Percentiles rank a stretch among this genome's conserved stretches.
Evolutionary conservation across 2,797 vertebrate species (phyloP).

Genomic region (Pelodytes ibericus): DNA sequence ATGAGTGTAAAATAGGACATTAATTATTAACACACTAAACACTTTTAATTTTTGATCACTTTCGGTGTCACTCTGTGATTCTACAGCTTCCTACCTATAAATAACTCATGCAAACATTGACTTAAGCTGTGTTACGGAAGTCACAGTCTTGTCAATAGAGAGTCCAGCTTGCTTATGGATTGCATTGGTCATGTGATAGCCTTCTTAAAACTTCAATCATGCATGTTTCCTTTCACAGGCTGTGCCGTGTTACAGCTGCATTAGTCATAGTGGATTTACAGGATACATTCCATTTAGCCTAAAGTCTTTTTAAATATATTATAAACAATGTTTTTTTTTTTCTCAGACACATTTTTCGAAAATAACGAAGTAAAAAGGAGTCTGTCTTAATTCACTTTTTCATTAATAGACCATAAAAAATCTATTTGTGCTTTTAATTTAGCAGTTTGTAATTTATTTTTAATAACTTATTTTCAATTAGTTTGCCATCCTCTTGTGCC

Average conservation of each 20-base stretch:
- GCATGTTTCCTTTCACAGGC: neutral
- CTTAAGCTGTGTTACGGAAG: conserved; percentile 36
- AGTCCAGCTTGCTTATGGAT: conserved; percentile 31
- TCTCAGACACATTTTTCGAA: too few relatives aligned
- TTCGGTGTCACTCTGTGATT: neutral
- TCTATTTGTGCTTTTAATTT: too few relatives aligned
- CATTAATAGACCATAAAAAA: too few relatives aligned
- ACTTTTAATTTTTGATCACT: conserved; percentile 14
- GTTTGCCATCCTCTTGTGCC: too few relatives aligned
- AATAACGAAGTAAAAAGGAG: too few relatives aligned
- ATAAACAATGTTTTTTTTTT: too few relatives aligned
- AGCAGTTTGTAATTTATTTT: too few relatives aligned
- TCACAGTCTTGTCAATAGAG: conserved; percentile 36
- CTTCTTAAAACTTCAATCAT: neutral
- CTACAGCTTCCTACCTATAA: conserved; percentile 30
- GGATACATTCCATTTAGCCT: too few relatives aligned
- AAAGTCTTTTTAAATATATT: too few relatives aligned
- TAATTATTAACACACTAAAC: conserved; percentile 13
- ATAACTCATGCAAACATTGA: conserved; percentile 34
- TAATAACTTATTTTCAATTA: too few relatives aligned
- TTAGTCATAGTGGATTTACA: neutral
- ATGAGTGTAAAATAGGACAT: neutral
- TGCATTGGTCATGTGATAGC: conserved; percentile 25
- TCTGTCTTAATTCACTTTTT: too few relatives aligned
- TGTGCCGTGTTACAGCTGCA: neutral